phyloP scores from a whole-genome alignment of 1,140 invertebrate species.

The Apocrypta bakeri region DNA sequence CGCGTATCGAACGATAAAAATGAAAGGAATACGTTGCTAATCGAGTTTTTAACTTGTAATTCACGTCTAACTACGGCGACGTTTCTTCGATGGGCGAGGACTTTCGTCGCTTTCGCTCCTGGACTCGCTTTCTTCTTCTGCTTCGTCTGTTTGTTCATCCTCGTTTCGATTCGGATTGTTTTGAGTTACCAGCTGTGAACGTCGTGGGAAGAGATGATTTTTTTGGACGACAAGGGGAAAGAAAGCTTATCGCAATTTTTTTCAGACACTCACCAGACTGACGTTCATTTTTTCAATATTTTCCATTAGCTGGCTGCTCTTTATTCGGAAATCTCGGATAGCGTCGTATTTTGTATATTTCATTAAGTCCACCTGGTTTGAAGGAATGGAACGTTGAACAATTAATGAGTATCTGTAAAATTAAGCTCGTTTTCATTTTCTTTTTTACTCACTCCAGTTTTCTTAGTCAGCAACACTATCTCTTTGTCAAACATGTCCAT shows the following conservation, averaged over 20 bases:
- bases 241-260: background rate
- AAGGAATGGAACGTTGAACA: background rate
- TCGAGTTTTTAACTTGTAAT: background rate
- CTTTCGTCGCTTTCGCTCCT: slow-evolving; percentile 16
- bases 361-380: slow-evolving; percentile 68
- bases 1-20: no score
- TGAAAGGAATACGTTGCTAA: no score
- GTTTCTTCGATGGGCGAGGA: background rate
- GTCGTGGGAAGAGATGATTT: no score
- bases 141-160: background rate
- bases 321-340: slow-evolving; percentile 77
- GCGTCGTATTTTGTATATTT: slow-evolving; percentile 75
- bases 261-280: slow-evolving; percentile 60
- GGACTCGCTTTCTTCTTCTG: background rate
- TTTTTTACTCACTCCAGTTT: slow-evolving; percentile 69
- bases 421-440: background rate
- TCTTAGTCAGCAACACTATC: slow-evolving; percentile 76
- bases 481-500: slow-evolving; percentile 79
- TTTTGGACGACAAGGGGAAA: no score
- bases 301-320: slow-evolving; percentile 70
- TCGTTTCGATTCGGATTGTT: background rate
- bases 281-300: slow-evolving; percentile 70
- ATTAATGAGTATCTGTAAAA: background rate
- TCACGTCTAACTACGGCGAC: background rate
- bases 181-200: slow-evolving; percentile 24